Conservation (phyloP, 2,888 invertebrate species). For the Scaptomyza caliginosa region DNA sequence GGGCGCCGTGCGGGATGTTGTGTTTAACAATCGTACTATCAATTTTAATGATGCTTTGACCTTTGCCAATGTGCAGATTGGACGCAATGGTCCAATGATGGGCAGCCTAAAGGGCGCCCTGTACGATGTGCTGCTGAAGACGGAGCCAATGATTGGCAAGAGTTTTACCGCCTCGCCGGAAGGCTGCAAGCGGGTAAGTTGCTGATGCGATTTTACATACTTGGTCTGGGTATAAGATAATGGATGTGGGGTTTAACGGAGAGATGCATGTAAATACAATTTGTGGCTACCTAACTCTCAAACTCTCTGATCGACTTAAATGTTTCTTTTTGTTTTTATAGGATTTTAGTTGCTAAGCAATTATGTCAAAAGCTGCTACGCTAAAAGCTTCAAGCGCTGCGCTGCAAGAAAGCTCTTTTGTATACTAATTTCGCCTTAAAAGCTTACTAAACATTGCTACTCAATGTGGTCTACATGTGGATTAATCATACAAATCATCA, state of each 20-base stretch:
- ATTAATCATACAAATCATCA: slow-evolving; percentile 68
- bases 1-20: slow-evolving; percentile 93
- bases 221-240: slow-evolving; percentile 3
- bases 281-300: slow-evolving; percentile 60
- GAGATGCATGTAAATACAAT: slow-evolving; percentile 55
- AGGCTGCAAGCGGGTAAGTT: slow-evolving; percentile 87
- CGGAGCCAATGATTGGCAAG: slow-evolving; percentile 84
- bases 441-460: slow-evolving; percentile 75
- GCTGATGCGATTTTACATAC: slow-evolving; percentile 1
- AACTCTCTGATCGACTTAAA: slow-evolving; percentile 60
- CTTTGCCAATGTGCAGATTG: slow-evolving; percentile 89
- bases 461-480: slow-evolving; percentile 78
- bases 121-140: slow-evolving; percentile 85
- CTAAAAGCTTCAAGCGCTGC: slow-evolving; percentile 74
- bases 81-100: slow-evolving; percentile 86
- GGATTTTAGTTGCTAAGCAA: slow-evolving; percentile 84
- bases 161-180: slow-evolving; percentile 84
- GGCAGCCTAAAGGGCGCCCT: slow-evolving; percentile 83
- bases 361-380: slow-evolving; percentile 64
- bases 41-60: slow-evolving; percentile 87
- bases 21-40: slow-evolving; percentile 89
- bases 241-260: slow-evolving; percentile 2
- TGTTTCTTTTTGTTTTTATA: slow-evolving; percentile 81
- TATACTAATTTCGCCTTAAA: slow-evolving; percentile 77
- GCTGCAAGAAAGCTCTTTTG: slow-evolving; percentile 74